A percentile compares a stretch with the other conserved stretches of the same genome.
Conservation (phyloP, 92 coral and sea anemone species). For the Paramuricea clavata region DNA sequence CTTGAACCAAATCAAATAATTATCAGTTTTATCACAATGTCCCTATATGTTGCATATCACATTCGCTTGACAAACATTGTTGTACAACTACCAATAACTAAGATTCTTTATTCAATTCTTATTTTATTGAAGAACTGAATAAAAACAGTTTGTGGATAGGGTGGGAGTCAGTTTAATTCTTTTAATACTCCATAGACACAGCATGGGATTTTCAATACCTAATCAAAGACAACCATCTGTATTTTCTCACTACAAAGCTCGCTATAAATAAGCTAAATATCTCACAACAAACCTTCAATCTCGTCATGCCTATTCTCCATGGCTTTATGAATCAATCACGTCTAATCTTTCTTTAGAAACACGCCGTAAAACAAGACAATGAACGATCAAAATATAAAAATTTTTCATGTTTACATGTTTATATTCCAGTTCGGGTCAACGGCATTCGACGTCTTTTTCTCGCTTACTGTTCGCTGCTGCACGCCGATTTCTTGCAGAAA, state of each 20-base stretch:
- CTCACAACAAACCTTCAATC: conserved; percentile 18
- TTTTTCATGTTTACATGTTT: conserved; percentile 9
- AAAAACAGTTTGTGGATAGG: not conserved
- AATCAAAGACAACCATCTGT: not conserved
- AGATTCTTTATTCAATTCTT: no score
- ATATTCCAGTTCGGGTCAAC: conserved; percentile 9
- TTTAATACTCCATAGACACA: not conserved
- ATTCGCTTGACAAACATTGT: no score
- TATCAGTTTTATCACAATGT: no score
- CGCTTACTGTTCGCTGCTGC: not conserved
- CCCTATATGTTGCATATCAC: no score
- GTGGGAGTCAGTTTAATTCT: no score
- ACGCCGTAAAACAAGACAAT: not conserved
- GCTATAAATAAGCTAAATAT: not conserved
- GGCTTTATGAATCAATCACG: not conserved
- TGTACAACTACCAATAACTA: no score
- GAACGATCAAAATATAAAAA: not conserved
- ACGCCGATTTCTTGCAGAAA: not conserved
- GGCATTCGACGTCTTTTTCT: not conserved
- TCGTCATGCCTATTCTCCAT: conserved; percentile 13
- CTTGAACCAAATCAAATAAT: no score
- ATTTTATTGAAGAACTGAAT: not conserved
- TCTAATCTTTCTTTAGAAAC: not conserved
- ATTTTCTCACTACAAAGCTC: no score
- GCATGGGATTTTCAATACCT: not conserved